Evolutionary conservation across 2,888 invertebrate species (phyloP).

Genomic region (Thymelicus sylvestris): DNA sequence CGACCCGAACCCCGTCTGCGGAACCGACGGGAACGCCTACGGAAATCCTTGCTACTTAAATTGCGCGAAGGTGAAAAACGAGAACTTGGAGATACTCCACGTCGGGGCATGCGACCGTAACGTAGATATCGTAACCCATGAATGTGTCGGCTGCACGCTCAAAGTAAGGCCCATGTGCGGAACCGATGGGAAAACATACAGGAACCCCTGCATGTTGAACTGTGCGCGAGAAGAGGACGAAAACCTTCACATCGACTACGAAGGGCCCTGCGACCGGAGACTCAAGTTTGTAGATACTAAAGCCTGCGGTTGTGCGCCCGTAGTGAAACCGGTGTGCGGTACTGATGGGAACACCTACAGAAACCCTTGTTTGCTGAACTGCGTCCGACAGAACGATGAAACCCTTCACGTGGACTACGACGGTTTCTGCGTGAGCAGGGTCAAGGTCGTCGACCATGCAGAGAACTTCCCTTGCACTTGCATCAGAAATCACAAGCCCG

Average conservation of each 20-base stretch:
- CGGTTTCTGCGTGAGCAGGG: constrained; percentile 25
- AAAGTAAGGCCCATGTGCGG: constrained; percentile 41
- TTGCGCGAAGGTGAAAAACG: constrained; percentile 3
- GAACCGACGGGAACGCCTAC: constrained; percentile 28
- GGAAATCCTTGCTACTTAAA: constrained; percentile 20
- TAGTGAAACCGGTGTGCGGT: constrained; percentile 22
- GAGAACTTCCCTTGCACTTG: constrained; percentile 31
- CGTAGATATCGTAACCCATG: constrained; percentile 2
- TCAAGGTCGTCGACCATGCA: constrained; percentile 34
- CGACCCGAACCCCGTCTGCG: constrained; percentile 23
- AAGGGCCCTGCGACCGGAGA: neutral
- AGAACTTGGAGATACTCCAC: neutral
- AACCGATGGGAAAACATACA: constrained; percentile 47
- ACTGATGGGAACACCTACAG: constrained; percentile 27
- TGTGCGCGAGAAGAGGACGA: constrained; percentile 41
- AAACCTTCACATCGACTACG: neutral
- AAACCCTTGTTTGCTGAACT: constrained; percentile 25
- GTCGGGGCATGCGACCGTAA: constrained; percentile 23
- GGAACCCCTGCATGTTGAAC: constrained; percentile 47
- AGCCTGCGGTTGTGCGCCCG: neutral
- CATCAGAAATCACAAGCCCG: constrained; percentile 47
- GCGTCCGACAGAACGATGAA: neutral
- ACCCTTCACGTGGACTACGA: constrained; percentile 1
- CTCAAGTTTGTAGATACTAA: constrained; percentile 33
- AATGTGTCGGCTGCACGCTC: constrained; percentile 4